Evolutionary conservation across 2,888 invertebrate genomes (phyloP).

Genomic region (Parnassius apollo): DNA sequence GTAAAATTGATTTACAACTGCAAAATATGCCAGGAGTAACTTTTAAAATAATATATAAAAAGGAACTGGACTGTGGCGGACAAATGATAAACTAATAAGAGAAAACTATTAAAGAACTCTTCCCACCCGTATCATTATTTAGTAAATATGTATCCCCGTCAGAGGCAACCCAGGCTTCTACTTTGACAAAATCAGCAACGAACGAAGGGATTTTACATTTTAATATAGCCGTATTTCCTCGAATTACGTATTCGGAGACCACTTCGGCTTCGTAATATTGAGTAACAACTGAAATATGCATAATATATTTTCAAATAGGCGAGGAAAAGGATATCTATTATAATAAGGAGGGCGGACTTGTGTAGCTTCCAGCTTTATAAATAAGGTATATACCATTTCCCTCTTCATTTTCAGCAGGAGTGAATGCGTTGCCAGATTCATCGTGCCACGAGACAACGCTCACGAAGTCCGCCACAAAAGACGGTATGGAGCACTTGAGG

Average conservation of each 20-base stretch:
- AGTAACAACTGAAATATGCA: slow-evolving; percentile 86
- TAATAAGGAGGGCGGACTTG: slow-evolving; percentile 25
- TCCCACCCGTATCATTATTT: slow-evolving; percentile 87
- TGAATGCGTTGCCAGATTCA: slow-evolving; percentile 83
- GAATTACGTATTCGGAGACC: slow-evolving; percentile 93
- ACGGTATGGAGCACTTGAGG: slow-evolving; percentile 94
- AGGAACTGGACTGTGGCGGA: slow-evolving; percentile 20
- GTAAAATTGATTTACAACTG: slow-evolving; percentile 91
- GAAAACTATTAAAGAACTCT: slow-evolving; percentile 16
- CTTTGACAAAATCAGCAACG: slow-evolving; percentile 94
- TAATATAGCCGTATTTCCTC: slow-evolving; percentile 92
- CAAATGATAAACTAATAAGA: slow-evolving; percentile 14
- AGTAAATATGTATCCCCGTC: slow-evolving; percentile 86
- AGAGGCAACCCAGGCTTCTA: slow-evolving; percentile 89
- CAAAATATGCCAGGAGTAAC: slow-evolving; percentile 34
- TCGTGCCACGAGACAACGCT: slow-evolving; percentile 93
- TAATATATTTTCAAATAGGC: slow-evolving; percentile 22
- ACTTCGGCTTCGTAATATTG: slow-evolving; percentile 94
- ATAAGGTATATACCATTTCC: slow-evolving; percentile 54
- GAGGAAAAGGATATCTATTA: slow-evolving; percentile 19
- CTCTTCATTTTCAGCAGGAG: slow-evolving; percentile 55
- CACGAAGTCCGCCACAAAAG: slow-evolving; percentile 96
- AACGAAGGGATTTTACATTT: slow-evolving; percentile 95
- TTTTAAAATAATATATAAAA: background rate
- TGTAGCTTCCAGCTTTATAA: slow-evolving; percentile 16